Percentiles rank a stretch among this genome's conserved stretches.
phyloP scores from a whole-genome alignment of 2,113 vertebrate species.

The Aspidoscelis tigris region DNA sequence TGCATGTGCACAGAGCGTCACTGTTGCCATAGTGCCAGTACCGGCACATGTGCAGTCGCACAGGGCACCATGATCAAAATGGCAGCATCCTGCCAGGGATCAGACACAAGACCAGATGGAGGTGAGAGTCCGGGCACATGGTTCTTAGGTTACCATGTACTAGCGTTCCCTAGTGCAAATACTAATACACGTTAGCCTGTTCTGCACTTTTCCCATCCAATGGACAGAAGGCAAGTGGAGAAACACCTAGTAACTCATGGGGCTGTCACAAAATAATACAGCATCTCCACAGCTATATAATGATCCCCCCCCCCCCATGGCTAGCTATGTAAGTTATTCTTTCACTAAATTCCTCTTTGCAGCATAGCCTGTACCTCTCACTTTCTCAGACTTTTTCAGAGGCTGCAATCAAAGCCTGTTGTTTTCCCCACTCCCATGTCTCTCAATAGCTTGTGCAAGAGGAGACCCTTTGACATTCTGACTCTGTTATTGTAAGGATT shows the following conservation, averaged over 20 bases:
- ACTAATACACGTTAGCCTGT: too few relatives aligned
- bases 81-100: too few relatives aligned
- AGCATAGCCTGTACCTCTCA: background rate
- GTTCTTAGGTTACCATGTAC: too few relatives aligned
- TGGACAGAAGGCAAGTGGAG: too few relatives aligned
- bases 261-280: background rate
- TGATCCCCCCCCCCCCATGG: background rate
- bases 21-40: too few relatives aligned
- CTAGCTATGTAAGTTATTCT: background rate
- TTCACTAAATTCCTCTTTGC: background rate
- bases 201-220: too few relatives aligned
- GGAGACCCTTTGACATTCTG: slow-evolving; percentile 38
- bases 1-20: too few relatives aligned
- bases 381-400: background rate
- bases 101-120: too few relatives aligned
- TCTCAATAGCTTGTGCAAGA: slow-evolving; percentile 20
- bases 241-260: background rate
- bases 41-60: too few relatives aligned
- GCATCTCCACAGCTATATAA: background rate
- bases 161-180: too few relatives aligned
- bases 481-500: slow-evolving; percentile 41
- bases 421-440: background rate
- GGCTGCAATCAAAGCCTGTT: background rate
- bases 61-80: too few relatives aligned
- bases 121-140: too few relatives aligned